Conservation (phyloP, 2,797 vertebrate species). For the Helicolenus hilgendorfi region DNA sequence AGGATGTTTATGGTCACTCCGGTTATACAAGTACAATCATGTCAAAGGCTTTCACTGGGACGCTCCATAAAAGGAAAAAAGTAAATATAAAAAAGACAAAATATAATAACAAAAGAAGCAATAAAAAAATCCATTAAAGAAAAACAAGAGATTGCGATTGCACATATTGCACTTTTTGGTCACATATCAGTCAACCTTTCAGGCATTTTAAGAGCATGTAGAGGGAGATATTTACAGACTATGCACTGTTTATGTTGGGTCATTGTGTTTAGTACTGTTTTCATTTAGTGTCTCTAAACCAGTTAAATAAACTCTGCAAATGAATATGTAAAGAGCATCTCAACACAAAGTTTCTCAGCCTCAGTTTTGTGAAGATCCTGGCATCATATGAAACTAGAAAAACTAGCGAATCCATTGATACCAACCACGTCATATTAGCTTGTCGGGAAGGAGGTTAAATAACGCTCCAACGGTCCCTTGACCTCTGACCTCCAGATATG, state of each 20-base stretch:
- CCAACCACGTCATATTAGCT: too few relatives aligned
- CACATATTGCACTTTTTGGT: too few relatives aligned
- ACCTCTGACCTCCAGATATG: too few relatives aligned
- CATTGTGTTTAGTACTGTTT: neutral
- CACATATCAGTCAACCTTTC: neutral
- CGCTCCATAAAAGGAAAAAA: neutral
- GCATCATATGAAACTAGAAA: too few relatives aligned
- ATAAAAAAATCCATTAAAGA: fast-evolving
- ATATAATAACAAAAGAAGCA: neutral
- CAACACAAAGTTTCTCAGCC: neutral
- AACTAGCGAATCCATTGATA: too few relatives aligned
- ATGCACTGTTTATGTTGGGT: neutral
- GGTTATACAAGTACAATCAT: neutral
- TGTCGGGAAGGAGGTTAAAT: too few relatives aligned
- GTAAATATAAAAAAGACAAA: neutral
- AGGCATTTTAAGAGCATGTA: neutral
- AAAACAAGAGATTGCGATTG: neutral
- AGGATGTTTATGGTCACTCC: neutral
- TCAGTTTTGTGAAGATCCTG: too few relatives aligned
- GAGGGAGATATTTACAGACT: neutral
- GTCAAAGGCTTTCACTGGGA: neutral
- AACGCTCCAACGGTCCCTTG: too few relatives aligned
- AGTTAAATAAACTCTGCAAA: neutral
- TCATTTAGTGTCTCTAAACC: neutral
- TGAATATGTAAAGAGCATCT: neutral